A percentile compares a stretch with the other conserved stretches of the same genome.
Conservation (phyloP, 2,797 vertebrate genomes). For the Enteromius treurensis region DNA sequence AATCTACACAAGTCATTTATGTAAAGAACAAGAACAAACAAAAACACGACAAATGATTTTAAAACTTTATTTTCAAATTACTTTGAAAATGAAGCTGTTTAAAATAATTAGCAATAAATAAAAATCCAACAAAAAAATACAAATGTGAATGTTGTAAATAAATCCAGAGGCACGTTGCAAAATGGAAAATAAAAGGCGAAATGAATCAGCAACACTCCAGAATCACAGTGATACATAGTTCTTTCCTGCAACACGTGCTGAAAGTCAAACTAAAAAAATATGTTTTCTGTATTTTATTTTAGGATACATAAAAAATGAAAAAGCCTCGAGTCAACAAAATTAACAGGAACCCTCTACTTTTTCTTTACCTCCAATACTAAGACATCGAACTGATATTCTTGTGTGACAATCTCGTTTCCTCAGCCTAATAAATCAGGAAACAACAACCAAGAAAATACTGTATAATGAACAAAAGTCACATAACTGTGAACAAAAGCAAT, state of each 20-base stretch:
- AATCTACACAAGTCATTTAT: not conserved
- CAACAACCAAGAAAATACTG: not conserved
- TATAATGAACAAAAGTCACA: not conserved
- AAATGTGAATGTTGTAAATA: slow-evolving; percentile 50
- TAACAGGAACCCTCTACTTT: not conserved
- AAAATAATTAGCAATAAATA: slow-evolving; percentile 52
- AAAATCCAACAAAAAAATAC: slow-evolving; percentile 41
- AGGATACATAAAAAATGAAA: no score
- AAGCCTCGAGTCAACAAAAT: not conserved
- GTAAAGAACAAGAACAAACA: slow-evolving; percentile 15
- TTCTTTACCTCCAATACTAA: not conserved
- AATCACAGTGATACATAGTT: slow-evolving; percentile 53
- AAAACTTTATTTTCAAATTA: slow-evolving; percentile 60
- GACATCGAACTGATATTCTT: not conserved
- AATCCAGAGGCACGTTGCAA: slow-evolving; percentile 41
- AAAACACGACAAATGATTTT: slow-evolving; percentile 33
- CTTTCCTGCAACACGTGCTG: slow-evolving; percentile 6
- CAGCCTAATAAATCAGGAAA: not conserved
- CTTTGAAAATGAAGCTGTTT: slow-evolving; percentile 51
- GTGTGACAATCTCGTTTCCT: not conserved
- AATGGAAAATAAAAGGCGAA: slow-evolving; percentile 16
- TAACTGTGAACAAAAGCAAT: slow-evolving; percentile 4
- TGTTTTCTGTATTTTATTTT: not conserved
- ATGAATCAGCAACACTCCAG: slow-evolving; percentile 6
- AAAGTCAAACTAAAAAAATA: not conserved